A percentile compares a stretch with the other conserved stretches of the same genome.
Conservation (phyloP, 2,888 invertebrate genomes). For the Hirtodrosophila duncani region DNA sequence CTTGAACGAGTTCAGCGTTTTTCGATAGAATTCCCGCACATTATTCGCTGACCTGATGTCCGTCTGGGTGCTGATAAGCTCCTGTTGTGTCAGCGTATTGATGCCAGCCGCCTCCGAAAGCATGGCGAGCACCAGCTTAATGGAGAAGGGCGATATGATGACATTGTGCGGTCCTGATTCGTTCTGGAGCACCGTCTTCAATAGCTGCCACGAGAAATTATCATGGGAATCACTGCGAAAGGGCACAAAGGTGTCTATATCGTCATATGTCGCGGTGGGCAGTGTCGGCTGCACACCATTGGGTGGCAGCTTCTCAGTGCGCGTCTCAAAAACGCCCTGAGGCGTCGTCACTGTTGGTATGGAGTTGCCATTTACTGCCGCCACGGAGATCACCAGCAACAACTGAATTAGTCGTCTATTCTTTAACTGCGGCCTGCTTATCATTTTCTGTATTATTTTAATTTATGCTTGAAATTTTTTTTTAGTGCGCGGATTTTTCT, state of each 20-base stretch:
- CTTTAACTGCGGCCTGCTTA: slow-evolving; percentile 23
- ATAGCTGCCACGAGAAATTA: slow-evolving; percentile 83
- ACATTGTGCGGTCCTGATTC: slow-evolving; percentile 79
- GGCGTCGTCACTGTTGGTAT: slow-evolving; percentile 53
- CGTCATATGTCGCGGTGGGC: slow-evolving; percentile 37
- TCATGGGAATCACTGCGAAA: slow-evolving; percentile 79
- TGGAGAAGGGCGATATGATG: slow-evolving; percentile 86
- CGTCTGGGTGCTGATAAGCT: slow-evolving; percentile 66
- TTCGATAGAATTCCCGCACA: slow-evolving; percentile 74
- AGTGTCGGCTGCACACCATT: slow-evolving; percentile 6
- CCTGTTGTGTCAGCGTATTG: slow-evolving; percentile 63
- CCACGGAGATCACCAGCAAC: slow-evolving; percentile 7
- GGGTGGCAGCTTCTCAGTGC: slow-evolving; percentile 42
- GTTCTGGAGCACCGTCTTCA: slow-evolving; percentile 79
- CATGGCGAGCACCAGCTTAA: slow-evolving; percentile 86
- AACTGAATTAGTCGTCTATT: no score
- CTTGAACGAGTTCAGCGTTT: slow-evolving; percentile 71
- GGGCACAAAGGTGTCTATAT: slow-evolving; percentile 74
- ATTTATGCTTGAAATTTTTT: slow-evolving; percentile 1
- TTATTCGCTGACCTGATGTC: slow-evolving; percentile 67
- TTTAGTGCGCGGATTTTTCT: slow-evolving; percentile 13
- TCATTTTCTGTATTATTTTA: slow-evolving; percentile 21
- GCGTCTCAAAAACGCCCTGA: slow-evolving; percentile 57
- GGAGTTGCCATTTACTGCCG: slow-evolving; percentile 31
- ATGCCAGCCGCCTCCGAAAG: slow-evolving; percentile 85